A percentile compares a stretch with the other conserved stretches of the same genome.
These are phyloP conservation scores for Cnemophilus loriae DNA, from an alignment of 2,113 vertebrate genomes.

Conservation along the genomic window DNA sequence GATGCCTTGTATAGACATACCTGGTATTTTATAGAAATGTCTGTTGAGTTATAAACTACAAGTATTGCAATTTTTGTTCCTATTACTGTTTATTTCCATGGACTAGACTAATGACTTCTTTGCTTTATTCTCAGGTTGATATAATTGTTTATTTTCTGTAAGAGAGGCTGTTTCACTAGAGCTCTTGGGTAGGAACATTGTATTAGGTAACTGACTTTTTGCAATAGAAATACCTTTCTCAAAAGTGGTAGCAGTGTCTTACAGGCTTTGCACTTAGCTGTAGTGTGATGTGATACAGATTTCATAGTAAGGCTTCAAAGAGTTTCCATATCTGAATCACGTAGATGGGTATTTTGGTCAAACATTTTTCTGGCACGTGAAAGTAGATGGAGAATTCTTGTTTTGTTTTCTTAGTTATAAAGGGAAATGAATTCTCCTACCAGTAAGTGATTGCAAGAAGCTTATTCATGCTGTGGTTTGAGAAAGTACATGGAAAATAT, in stretches of 20 bases:
- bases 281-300: background rate
- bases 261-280: background rate
- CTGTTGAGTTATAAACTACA: background rate
- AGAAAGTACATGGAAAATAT: background rate
- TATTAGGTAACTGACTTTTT: background rate
- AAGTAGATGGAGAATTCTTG: background rate
- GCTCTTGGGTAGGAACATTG: background rate
- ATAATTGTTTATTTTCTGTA: background rate
- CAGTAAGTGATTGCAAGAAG: background rate
- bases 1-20: accelerated
- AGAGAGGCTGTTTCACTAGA: background rate
- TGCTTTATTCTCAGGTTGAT: background rate
- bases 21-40: background rate
- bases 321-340: background rate
- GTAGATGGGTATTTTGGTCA: background rate
- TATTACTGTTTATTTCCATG: background rate
- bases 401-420: background rate
- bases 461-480: background rate
- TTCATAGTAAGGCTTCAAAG: background rate
- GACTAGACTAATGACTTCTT: background rate
- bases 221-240: background rate
- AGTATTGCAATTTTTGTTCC: background rate
- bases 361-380: background rate
- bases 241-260: background rate
- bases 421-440: background rate